A percentile compares a stretch with the other conserved stretches of the same genome.
phyloP scores from a whole-genome alignment of 2,113 vertebrate genomes.

The Proteles cristata region DNA sequence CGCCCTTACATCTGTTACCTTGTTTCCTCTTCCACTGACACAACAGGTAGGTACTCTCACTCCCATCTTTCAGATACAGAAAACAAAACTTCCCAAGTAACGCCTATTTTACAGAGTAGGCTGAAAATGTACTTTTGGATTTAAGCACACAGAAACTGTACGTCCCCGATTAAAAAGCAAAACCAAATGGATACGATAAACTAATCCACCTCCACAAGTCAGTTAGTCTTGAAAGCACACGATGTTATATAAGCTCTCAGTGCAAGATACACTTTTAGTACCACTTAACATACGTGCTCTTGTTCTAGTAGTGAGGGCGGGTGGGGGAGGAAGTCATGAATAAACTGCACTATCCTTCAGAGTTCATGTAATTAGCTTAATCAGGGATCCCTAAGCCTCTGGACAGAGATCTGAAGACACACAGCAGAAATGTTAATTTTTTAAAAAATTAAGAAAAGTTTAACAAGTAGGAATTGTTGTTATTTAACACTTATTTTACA shows the following conservation, averaged over 20 bases:
- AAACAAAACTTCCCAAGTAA: neutral
- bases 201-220: neutral
- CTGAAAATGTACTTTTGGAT: neutral
- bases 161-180: neutral
- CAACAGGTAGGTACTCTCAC: neutral
- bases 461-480: neutral
- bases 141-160: slow-evolving; percentile 7
- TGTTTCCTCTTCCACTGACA: neutral
- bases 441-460: neutral
- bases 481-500: neutral
- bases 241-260: neutral
- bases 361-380: neutral
- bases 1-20: neutral
- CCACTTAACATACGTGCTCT: neutral
- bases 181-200: neutral
- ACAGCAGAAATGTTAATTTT: neutral
- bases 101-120: neutral
- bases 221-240: slow-evolving; percentile 7
- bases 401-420: slow-evolving; percentile 38
- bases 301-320: neutral
- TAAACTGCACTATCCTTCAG: neutral
- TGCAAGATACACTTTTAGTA: neutral
- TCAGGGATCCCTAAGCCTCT: neutral
- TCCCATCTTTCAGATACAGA: neutral
- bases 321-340: neutral